phyloP scores from a whole-genome alignment of 2,797 vertebrate species.

The Rhabdomys pumilio region DNA sequence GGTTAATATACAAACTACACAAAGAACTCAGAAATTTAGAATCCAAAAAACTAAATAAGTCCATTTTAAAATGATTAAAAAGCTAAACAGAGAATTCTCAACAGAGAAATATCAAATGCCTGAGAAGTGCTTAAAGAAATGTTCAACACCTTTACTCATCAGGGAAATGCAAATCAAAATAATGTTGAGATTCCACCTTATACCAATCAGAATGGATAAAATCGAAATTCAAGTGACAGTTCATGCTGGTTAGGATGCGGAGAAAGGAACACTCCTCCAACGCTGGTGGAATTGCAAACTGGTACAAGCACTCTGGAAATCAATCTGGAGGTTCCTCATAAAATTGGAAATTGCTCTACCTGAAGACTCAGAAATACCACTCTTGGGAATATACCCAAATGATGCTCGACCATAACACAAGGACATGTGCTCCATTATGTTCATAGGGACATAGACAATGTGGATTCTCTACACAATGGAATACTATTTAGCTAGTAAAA shows the following conservation, averaged over 20 bases:
- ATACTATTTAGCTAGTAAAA: background rate
- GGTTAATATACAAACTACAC: background rate
- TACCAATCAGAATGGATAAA: background rate
- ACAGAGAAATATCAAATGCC: background rate
- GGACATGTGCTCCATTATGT: background rate
- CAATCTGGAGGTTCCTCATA: background rate
- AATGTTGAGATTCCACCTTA: background rate
- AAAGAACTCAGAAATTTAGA: background rate
- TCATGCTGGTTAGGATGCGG: background rate
- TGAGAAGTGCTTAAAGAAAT: background rate
- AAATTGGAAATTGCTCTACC: background rate
- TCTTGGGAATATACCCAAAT: background rate
- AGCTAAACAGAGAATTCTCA: background rate
- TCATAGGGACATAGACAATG: background rate
- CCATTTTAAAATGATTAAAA: background rate
- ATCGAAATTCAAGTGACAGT: background rate
- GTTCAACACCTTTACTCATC: background rate
- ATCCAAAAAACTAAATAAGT: background rate
- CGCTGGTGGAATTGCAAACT: background rate
- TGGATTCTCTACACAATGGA: background rate
- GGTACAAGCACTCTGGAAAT: background rate
- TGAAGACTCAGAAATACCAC: background rate
- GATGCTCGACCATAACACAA: background rate
- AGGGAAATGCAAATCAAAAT: background rate
- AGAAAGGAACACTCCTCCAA: background rate